phyloP scores from a whole-genome alignment of 2,888 invertebrate species.

The Hydraecia micacea region DNA sequence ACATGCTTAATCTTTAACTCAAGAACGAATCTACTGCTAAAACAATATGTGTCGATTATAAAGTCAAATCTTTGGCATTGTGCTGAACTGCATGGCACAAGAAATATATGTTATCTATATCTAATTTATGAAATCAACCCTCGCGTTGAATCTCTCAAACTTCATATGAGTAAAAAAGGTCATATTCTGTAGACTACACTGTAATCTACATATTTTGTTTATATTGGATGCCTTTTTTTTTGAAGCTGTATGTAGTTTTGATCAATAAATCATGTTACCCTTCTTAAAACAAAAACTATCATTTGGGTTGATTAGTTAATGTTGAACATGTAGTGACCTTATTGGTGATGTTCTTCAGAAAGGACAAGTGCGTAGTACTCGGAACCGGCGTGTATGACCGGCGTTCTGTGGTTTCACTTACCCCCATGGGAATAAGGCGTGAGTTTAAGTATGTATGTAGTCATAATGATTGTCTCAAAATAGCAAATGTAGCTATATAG shows the following conservation, averaged over 20 bases:
- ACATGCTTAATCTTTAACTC: background rate
- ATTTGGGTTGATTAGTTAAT: background rate
- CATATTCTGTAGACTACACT: background rate
- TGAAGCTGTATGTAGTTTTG: background rate
- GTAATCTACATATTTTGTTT: background rate
- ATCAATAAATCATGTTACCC: background rate
- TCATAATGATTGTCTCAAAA: background rate
- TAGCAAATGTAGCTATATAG: background rate
- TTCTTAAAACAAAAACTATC: background rate
- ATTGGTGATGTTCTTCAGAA: too few relatives aligned
- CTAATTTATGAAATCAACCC: background rate
- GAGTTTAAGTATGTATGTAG: too few relatives aligned
- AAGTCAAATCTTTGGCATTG: background rate
- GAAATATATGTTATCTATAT: background rate
- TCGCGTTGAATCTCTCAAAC: background rate
- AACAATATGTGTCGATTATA: background rate
- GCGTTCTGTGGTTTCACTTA: too few relatives aligned
- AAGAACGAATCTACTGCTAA: background rate
- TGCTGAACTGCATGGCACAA: background rate
- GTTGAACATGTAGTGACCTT: too few relatives aligned
- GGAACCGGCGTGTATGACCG: too few relatives aligned
- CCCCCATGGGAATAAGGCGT: too few relatives aligned
- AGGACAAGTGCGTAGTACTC: too few relatives aligned
- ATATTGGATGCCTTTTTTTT: too few relatives aligned
- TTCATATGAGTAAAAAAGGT: background rate